Base-by-base conservation (phyloP, 2,888 invertebrate species). In the Buathra laborator region DNA sequence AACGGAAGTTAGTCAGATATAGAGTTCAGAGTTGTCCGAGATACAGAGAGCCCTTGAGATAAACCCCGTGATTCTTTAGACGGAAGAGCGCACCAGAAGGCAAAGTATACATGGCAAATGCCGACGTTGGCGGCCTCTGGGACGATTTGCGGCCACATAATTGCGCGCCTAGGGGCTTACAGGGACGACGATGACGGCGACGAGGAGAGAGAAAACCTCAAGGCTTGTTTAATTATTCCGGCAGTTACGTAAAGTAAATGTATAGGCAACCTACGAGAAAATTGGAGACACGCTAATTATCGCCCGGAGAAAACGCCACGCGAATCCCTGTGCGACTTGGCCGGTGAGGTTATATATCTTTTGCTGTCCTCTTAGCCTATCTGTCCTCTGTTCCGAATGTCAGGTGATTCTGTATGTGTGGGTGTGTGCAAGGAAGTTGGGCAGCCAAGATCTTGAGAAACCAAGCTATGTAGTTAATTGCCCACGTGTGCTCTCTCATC, bases 281-380 rank as follows among this genome's bases (percentile, higher is more conserved):
- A 91, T 90, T 90, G 89, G 88, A 89, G 89, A 90, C 82, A 84
- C 84, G 87, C 91, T 91, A 90, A 90, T 91, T 91, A 91, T 88
- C 87, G 84, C 87, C 85, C 87, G 87, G 88, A 88, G 72, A 88
- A 81, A 81, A 81, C 68, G 78, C 68, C 64, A 64, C 56, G 84
- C 51, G 72, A 78, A 74, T 78, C 66, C 53, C 59, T 14, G 43
- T 51, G 48, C 68, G n/a, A 62, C 24, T 10, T 37, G 37, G 62
- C 16, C 62, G n/a, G 62, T 37, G 2, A 6, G 62, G 29, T 7
- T 32, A 24, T 12, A 5, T 16, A 66, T 66, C 66, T 44, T 44
- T 32, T 9, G 37, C 66, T 56, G 37, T 10, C n/a, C 43, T 37
- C 43, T 16, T 66, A 16, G n/a, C 44, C 19, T 56, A 53, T 59